Base-by-base conservation (phyloP, 2,888 invertebrate genomes). In the Meteorus cinctellus region DNA sequence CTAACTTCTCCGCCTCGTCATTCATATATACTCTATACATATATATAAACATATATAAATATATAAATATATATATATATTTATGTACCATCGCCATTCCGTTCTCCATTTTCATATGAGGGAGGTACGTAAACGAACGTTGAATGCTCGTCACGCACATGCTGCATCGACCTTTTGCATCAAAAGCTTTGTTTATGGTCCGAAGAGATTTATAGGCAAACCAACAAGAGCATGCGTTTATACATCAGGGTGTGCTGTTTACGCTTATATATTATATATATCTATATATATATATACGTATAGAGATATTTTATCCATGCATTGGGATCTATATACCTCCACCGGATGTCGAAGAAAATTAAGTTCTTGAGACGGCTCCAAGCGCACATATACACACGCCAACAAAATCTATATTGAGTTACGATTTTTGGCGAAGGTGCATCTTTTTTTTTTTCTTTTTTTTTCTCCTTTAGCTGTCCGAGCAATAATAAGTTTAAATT, bases 181-280 rank as follows among this genome's bases (percentile, higher is more conserved):
- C 85, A 87, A 88, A 87, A 86, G 86, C 85, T 85, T 86, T 87
- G 87, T 89, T 89, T 88, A 88, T 87, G 84, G 82, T 78, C 85
- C 84, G 84, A 82, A 81, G 82, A 85, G 84, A 87, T 86, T 87
- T 86, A 86, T 85, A 81, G 83, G 78, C 83, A 75, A 83, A 84
- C 82, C 82, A 83, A 84, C 85, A 82, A 73, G 78, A 77, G 70
- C 70, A 36, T 59, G 55, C 60, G 59, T 62, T n/a, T 73, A 68
- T 69, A 77, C 45, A 41, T 67, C 24, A 68, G 29, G 14, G 68
- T 67, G 41, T 67, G n/a, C 29, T 45, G 51, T 70, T 51, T 72
- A 45, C 55, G 24, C 48, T 29, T 48, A 68, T 48, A 62, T 45
- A 10, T 66, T 8, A 65, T 66, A 66, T 45, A 66, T 66, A 59